Evolutionary conservation across 1,140 invertebrate species (phyloP).

Genomic region (Drosophila pectinifera): DNA sequence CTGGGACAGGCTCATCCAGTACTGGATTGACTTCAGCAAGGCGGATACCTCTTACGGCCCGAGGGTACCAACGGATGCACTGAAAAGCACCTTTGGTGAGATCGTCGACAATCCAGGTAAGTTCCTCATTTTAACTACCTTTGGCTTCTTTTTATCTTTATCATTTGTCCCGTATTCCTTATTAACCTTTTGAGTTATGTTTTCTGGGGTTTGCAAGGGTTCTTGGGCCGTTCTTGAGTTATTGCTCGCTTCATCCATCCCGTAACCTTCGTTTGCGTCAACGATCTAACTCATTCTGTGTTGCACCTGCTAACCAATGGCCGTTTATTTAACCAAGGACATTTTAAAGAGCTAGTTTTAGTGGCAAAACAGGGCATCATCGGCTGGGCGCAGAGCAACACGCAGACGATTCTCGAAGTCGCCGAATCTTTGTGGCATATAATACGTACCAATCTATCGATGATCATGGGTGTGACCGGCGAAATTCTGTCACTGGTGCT

Average conservation of each 20-base stretch:
- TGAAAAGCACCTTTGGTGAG: constrained; percentile 87
- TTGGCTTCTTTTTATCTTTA: constrained; percentile 6
- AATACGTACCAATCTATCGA: constrained; percentile 95
- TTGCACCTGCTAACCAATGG: constrained; percentile 77
- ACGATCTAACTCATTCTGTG: constrained; percentile 80
- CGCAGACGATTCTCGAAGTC: constrained; percentile 95
- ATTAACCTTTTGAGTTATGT: constrained; percentile 24
- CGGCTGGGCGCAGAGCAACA: constrained; percentile 95
- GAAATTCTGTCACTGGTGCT: constrained; percentile 94
- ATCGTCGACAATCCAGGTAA: constrained; percentile 84
- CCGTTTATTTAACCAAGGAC: constrained; percentile 84
- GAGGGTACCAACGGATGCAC: constrained; percentile 88
- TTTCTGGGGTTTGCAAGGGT: constrained; percentile 36
- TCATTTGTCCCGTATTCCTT: constrained; percentile 42
- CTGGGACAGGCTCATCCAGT: constrained; percentile 96
- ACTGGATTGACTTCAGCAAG: constrained; percentile 91
- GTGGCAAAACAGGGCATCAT: constrained; percentile 88
- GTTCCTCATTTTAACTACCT: neutral
- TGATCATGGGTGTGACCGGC: constrained; percentile 94
- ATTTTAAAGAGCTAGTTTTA: constrained; percentile 85
- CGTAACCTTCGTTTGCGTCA: constrained; percentile 59
- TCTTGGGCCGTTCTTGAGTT: constrained; percentile 17
- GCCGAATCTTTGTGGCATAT: constrained; percentile 97
- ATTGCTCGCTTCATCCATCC: constrained; percentile 31
- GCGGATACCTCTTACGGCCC: constrained; percentile 87